phyloP scores from a whole-genome alignment of 2,797 vertebrate species.

The Gymnothorax javanicus region DNA sequence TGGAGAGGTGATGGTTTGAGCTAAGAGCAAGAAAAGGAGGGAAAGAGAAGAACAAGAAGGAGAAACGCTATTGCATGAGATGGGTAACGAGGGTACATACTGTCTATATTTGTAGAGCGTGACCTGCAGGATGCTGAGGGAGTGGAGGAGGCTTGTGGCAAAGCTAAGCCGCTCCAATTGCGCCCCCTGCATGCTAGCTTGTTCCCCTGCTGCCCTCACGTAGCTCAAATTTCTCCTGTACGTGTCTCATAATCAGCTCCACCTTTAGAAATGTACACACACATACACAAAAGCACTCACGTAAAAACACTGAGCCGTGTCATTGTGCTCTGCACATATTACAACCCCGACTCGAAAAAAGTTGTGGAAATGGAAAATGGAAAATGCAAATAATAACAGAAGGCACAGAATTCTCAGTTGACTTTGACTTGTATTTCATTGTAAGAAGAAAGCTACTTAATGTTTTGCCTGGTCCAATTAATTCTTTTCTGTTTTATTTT shows the following conservation, averaged over 20 bases:
- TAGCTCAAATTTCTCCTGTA: conserved; percentile 94
- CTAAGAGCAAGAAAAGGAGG: conserved; percentile 80
- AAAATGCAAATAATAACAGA: no score
- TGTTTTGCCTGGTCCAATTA: no score
- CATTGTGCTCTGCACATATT: no score
- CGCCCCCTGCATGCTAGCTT: conserved; percentile 77
- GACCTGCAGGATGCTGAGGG: conserved; percentile 87
- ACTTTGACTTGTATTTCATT: no score
- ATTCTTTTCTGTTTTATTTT: no score
- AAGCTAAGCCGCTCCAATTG: conserved; percentile 93
- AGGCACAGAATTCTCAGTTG: no score
- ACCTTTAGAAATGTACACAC: conserved; percentile 74
- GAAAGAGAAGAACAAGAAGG: conserved; percentile 71
- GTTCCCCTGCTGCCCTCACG: conserved; percentile 80
- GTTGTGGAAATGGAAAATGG: no score
- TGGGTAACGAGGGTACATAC: conserved; percentile 78
- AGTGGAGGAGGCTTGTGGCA: conserved; percentile 89
- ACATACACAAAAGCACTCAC: conserved; percentile 52
- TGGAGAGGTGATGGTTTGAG: no score
- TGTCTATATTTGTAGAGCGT: conserved; percentile 93
- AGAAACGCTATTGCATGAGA: no score
- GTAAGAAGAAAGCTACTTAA: no score
- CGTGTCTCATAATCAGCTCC: conserved; percentile 95
- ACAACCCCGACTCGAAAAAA: no score
- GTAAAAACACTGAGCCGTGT: conserved; percentile 40